phyloP scores from a whole-genome alignment of 2,797 vertebrate genomes.

The Triplophysa bombifrons region DNA sequence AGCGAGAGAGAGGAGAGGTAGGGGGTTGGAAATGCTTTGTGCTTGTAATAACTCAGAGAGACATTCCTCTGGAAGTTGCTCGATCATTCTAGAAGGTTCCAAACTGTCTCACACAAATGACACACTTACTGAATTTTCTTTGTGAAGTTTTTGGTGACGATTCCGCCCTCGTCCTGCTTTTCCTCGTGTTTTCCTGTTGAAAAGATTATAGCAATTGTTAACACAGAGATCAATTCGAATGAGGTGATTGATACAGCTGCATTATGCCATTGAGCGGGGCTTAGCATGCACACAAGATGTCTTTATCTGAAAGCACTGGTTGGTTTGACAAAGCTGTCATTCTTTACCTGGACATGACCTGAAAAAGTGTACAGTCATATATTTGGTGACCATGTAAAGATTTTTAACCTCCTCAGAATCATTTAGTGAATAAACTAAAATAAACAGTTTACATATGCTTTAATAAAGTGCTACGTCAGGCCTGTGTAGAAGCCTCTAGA shows the following conservation, averaged over 20 bases:
- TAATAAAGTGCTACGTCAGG: neutral
- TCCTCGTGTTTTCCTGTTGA: constrained; percentile 93
- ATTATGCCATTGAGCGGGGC: neutral
- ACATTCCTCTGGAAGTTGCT: constrained; percentile 21
- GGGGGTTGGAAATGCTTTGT: constrained; percentile 17
- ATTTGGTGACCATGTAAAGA: neutral
- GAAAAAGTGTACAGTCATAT: neutral
- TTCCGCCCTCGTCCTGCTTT: constrained; percentile 95
- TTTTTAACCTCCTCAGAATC: neutral
- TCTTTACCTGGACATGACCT: neutral
- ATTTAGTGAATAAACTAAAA: neutral
- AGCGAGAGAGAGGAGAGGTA: constrained; percentile 28
- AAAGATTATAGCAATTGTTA: constrained; percentile 33
- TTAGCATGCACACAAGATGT: neutral
- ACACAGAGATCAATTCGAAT: neutral
- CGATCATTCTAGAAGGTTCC: constrained; percentile 17
- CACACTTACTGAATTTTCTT: constrained; percentile 98
- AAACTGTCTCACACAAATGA: neutral
- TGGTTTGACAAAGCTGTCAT: no score
- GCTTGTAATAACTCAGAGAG: constrained; percentile 27
- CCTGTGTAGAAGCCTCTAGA: constrained; percentile 11
- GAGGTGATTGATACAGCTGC: neutral
- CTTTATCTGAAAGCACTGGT: neutral
- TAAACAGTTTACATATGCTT: neutral
- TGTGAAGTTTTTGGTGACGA: constrained; percentile 98